Evolutionary conservation across 2,113 vertebrate genomes (phyloP), one percentile per base, ranked within the genome.

Genomic region (Heterotis niloticus): DNA sequence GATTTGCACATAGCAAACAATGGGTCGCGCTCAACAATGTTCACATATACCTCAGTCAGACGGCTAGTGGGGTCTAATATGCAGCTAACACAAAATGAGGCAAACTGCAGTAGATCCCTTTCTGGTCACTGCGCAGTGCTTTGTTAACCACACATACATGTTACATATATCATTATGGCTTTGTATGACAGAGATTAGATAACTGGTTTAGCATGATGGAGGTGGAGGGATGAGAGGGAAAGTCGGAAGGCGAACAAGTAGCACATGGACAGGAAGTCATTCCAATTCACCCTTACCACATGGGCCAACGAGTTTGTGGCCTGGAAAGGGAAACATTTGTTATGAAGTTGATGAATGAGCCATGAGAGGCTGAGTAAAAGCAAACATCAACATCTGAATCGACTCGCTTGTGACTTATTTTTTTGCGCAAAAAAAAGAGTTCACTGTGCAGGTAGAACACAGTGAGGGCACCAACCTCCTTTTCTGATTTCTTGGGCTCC

Each of bases 401-500:
- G 64, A 66, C 75, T 18, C 72, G 13, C 71, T 16, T 16, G 24
- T 74, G 57, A 59, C 13, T 57, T 20, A 16, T 73, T 57, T 56
- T 44, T 29, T 23, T 13, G 13, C 34, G 24, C n/a, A 7, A 26
- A 10, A 20, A 28, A 44, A 44, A 44, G 3, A 44, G 7, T 44
- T 44, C 34, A 44, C 34, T 2, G 64, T 28, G 23, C 64, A 60
- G 59, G n/a, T 64, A 29, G 59, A 51, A 23, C 62, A 64, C 56
- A 64, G 16, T 75, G 59, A 14, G 26, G 20, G 28, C 62, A 75
- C 85, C n/a, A 52, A 98, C 97, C 95, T 98, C 96, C 87, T 98
- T 98, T 90, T 96, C 96, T 64, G 97, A 98, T 79, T 97, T 99
- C 91, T 98, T 99, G 82, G 94, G 91, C 91, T 99, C 98, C 92